phyloP scores from a whole-genome alignment of 1,140 invertebrate genomes.

The Geopemphigus sp. region DNA sequence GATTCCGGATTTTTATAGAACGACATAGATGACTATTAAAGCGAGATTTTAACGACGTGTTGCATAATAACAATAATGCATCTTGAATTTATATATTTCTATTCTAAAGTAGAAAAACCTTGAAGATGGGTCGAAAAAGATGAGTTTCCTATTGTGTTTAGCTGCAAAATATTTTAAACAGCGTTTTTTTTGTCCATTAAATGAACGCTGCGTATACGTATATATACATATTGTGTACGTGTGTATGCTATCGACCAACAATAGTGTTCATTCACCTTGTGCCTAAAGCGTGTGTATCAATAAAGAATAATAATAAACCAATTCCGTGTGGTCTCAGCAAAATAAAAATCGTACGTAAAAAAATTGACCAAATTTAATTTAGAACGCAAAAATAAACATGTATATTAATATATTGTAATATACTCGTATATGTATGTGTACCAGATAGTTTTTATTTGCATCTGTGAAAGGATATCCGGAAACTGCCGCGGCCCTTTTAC shows the following conservation, averaged over 20 bases:
- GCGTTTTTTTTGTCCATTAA: conserved; percentile 41
- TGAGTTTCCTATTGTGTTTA: conserved; percentile 42
- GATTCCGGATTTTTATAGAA: neutral
- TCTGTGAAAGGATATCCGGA: neutral
- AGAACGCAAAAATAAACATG: neutral
- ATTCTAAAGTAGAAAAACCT: conserved; percentile 24
- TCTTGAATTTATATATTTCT: conserved; percentile 30
- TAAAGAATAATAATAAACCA: conserved; percentile 37
- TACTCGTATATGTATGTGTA: neutral
- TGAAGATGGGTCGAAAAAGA: conserved; percentile 39
- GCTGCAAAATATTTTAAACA: conserved; percentile 45
- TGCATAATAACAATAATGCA: conserved; percentile 4
- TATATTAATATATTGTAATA: neutral
- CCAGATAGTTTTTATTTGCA: neutral
- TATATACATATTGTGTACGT: neutral
- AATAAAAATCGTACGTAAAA: conserved; percentile 7
- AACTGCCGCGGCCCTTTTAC: neutral
- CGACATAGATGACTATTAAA: conserved; percentile 1
- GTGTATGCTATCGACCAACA: conserved; percentile 22
- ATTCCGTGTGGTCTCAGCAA: conserved; percentile 19
- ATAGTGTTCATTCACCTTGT: conserved; percentile 50
- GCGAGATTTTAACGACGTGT: conserved; percentile 7
- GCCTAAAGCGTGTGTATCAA: conserved; percentile 40
- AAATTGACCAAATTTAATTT: neutral
- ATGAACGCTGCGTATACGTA: conserved; percentile 9